phyloP scores from a whole-genome alignment of 2,888 invertebrate species.

The Ochropleura leucogaster region DNA sequence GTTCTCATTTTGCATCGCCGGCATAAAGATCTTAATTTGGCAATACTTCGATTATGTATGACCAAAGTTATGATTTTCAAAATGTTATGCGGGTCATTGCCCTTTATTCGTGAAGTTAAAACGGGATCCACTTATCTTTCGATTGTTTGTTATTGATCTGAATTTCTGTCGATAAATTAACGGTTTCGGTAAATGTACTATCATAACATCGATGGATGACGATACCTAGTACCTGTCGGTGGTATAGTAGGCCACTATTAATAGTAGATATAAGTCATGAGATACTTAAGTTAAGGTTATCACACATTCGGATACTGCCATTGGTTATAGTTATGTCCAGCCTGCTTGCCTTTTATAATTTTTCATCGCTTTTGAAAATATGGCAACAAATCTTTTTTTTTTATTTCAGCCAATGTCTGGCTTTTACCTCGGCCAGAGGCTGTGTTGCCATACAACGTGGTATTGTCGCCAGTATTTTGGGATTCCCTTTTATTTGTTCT shows the following conservation, averaged over 20 bases:
- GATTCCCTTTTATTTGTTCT: too few species aligned
- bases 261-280: not conserved
- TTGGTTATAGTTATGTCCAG: not conserved
- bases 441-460: too few species aligned
- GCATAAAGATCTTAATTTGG: not conserved
- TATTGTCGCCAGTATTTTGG: too few species aligned
- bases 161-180: slow-evolving; percentile 34
- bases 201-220: not conserved
- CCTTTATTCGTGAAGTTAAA: slow-evolving; percentile 31
- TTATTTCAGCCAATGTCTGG: too few species aligned
- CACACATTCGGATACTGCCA: not conserved
- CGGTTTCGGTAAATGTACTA: slow-evolving; percentile 37
- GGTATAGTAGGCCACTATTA: not conserved
- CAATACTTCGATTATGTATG: not conserved
- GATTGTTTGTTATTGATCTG: slow-evolving; percentile 52
- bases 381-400: not conserved
- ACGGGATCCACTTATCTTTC: slow-evolving; percentile 45
- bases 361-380: not conserved
- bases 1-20: too few species aligned
- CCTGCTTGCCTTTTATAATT: not conserved
- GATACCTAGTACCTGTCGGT: not conserved
- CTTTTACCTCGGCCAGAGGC: too few species aligned
- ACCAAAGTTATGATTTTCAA: not conserved
- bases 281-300: not conserved
- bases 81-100: slow-evolving; percentile 31